Base-by-base conservation (phyloP, 2,113 vertebrate species). In the Sapajus apella region DNA sequence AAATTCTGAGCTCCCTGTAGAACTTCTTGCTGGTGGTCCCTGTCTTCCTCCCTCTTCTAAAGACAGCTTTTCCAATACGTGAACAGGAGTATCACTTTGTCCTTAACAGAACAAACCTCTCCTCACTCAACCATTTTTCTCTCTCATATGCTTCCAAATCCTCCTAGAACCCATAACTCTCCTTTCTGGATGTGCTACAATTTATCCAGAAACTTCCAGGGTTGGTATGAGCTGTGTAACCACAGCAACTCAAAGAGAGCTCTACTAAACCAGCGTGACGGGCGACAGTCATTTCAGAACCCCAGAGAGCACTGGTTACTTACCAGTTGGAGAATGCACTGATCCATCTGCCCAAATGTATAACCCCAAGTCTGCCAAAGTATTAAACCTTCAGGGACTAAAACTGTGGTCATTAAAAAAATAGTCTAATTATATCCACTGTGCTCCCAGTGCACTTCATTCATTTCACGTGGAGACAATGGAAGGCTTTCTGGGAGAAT, bases 71-170 rank as follows among this genome's bases (percentile, higher is more conserved):
- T 89, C 82, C 91, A 83, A 83, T 45, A 52, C 37, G 16, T 45
- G 14, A 72, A 43, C 27, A 16, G 58, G 87, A 77, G 17, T n/a
- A 61, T 21, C 45, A 64, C 21, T 83, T 21, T 73, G 45, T 79
- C 61, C 56, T 90, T 27, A 79, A n/a, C 27, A 93, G n/a, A 92
- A 25, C 75, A 82, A 95, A 93, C 27, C 61, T 84, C n/a, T 91
- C 83, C 58, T 37, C 32, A 76, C 21, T 61, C 43, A 85, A 86
- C 25, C 18, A 20, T 50, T 89, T 66, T 91, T 89, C 52, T 66
- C 45, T 76, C 79, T 87, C 43, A 40, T 2, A 45, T 12, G 18
- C 58, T 85, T 91, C 85, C 45, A 94, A 81, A 47, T 85, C 66
- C 35, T 80, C 37, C 96, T 89, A 85, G 12, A 61, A 82, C 18